Base-by-base conservation (phyloP, 2,888 invertebrate genomes). In the Andrena bicolor region DNA sequence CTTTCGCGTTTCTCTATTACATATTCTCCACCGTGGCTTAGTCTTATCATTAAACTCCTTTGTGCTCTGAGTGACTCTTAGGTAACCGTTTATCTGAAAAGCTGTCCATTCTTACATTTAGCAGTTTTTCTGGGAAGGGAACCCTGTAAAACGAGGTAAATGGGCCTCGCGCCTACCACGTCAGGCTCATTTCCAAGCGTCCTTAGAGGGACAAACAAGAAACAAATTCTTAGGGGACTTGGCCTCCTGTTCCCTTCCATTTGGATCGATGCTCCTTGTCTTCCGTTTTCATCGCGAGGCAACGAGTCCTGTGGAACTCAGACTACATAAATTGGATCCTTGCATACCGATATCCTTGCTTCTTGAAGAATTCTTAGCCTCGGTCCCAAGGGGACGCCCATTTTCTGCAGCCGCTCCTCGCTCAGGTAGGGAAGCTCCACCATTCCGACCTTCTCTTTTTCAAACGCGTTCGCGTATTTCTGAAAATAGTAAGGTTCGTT, bases 301-400 rank as follows among this genome's bases (percentile, higher is more conserved):
- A 32, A 26, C 58, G 32, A 35, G 30, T 13, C 4, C 3, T 4
- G n/a, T 4, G 41, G 4, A 6, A 51, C 53, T 93, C 90, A 95
- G 80, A 94, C 95, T 91, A 94, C 96, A 94, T 92, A 96, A 84
- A 91, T 95, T 94, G 91, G 96, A 93, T 94, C 96, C 94, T 90
- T 95, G 91, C 95, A 95, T 80, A 95, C 95, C 58, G 96, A 96
- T 91, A 96, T 95, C 91, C 96, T 96, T 35, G 98, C 97, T 93
- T 98, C 98, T 94, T 98, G 98, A 82, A 98, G 95, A 90, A 98
- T 98, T 90, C 98, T 95, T 91, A 98, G 95, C 84, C 98, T 94
- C 1, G 98, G 98, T 10, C 98, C 98, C 90, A 98, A 95, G 0
- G 98, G 98, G n/a, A 98, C 97, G 0, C 98, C 98, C 92, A 98